Base-by-base conservation (phyloP, 2,113 vertebrate species). In the Ia io region DNA sequence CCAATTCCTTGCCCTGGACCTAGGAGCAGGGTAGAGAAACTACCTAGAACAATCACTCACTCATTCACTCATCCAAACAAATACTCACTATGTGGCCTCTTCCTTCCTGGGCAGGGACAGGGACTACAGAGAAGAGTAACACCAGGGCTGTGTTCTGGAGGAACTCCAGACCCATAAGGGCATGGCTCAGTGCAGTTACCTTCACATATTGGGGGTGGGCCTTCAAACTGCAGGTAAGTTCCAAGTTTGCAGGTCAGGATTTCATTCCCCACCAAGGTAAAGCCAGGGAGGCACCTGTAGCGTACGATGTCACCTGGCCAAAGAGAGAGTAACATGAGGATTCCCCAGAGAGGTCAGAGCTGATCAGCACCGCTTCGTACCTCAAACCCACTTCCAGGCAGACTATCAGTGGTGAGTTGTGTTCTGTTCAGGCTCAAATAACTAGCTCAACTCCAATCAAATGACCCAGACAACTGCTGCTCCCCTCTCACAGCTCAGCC, bases 251-350 rank as follows among this genome's bases (percentile, higher is more conserved):
- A 99, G 59, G 99, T 99, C 95, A 99, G 98, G 92, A 99, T 99
- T 97, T 99, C 99, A 93, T 97, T 99, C 11, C 99, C 99, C 49
- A 98, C 98, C 91, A 99, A 97, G 76, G 99, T 99, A 90, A 99
- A 99, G 80, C 99, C 99, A 3, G 99, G 99, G 30, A 99, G 98
- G 97, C 99, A 99, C 70, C 99, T 97, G 97, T 99, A 99, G 77
- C 99, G 99, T 87, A 99, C 99, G 2, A 99, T 98, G 93, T 99
- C 99, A 96, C 99, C 99, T 99, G 97, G 37, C 76, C 76, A 73
- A 90, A 93, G 95, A 77, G 40, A 44, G 83, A 44, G 23, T 35
- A 59, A 63, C 40, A 42, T n/a, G 63, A 6, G 73, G 3, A 23
- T 61, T 8, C 32, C 5, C 51, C 73, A 90, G 8, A 37, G 44